phyloP scores from a whole-genome alignment of 2,888 invertebrate species.

The Scaptomyza parva region DNA sequence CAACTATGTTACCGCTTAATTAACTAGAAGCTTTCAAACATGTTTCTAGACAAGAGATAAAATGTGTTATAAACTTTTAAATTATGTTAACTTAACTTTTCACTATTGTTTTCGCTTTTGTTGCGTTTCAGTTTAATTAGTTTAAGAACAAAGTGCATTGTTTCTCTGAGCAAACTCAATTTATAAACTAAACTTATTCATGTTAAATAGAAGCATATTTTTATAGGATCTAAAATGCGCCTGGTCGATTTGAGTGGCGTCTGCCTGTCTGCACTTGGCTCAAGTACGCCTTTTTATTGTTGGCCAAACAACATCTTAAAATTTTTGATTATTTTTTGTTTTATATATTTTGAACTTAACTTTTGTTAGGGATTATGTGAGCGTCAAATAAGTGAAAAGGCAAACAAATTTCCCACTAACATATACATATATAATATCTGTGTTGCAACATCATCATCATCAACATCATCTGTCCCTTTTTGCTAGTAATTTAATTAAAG shows the following conservation, averaged over 20 bases:
- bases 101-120: background rate
- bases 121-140: too few species aligned
- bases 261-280: constrained; percentile 28
- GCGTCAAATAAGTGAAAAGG: constrained; percentile 23
- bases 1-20: too few species aligned
- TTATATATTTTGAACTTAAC: background rate
- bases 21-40: too few species aligned
- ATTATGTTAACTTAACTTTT: background rate
- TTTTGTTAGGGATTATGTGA: constrained; percentile 18
- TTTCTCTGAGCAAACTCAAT: background rate
- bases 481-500: constrained; percentile 34
- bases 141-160: background rate
- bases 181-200: background rate
- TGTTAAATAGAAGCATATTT: constrained; percentile 21
- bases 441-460: constrained; percentile 13
- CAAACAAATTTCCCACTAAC: constrained; percentile 14
- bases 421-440: background rate
- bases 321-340: constrained; percentile 5
- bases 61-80: too few species aligned
- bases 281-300: constrained; percentile 26
- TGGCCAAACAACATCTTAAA: constrained; percentile 30
- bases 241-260: constrained; percentile 33
- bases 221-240: constrained; percentile 23
- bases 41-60: too few species aligned
- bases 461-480: constrained; percentile 23